Percentiles rank a stretch among this genome's conserved stretches.
Evolutionary conservation across 64 coral and sea anemone species (phyloP).

Genomic region (Orbicella faveolata): DNA sequence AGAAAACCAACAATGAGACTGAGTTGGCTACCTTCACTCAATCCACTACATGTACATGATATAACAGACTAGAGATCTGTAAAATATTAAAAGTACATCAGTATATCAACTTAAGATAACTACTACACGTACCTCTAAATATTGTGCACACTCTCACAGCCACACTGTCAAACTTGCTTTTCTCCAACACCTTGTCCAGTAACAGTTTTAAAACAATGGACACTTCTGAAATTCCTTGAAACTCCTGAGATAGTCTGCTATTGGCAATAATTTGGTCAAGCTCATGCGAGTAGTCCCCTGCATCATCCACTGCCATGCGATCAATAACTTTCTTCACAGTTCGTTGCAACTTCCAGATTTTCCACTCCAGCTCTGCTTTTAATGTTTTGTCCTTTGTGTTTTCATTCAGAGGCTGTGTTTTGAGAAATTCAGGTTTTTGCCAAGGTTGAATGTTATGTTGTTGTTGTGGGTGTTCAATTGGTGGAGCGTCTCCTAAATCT

Average conservation of each 20-base stretch:
- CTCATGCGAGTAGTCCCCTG: slow-evolving; percentile 26
- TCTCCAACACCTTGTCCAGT: slow-evolving; percentile 49
- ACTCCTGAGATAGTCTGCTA: slow-evolving; percentile 69
- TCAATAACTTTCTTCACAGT: slow-evolving; percentile 60
- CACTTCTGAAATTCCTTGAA: slow-evolving; percentile 69
- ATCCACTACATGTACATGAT: not conserved
- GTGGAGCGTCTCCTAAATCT: not conserved
- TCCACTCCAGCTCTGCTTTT: slow-evolving; percentile 71
- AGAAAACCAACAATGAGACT: not conserved
- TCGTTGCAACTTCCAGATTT: slow-evolving; percentile 78
- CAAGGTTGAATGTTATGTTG: not conserved
- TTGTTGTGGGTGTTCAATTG: not conserved
- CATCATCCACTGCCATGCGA: slow-evolving; percentile 7
- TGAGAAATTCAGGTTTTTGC: slow-evolving; percentile 30
- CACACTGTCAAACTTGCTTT: slow-evolving; percentile 21
- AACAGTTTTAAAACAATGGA: slow-evolving; percentile 55
- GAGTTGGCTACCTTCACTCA: not conserved
- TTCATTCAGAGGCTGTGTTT: slow-evolving; percentile 51
- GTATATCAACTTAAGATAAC: too few relatives aligned
- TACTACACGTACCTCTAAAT: slow-evolving; percentile 37
- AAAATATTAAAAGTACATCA: too few relatives aligned
- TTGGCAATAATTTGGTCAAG: slow-evolving; percentile 40
- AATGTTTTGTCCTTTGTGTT: slow-evolving; percentile 31
- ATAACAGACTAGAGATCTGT: not conserved
- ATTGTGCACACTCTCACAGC: slow-evolving; percentile 43